A percentile compares a stretch with the other conserved stretches of the same genome.
These are phyloP conservation scores for Presbytis comata DNA, from an alignment of 2,797 vertebrate genomes.

Conservation along the genomic window DNA sequence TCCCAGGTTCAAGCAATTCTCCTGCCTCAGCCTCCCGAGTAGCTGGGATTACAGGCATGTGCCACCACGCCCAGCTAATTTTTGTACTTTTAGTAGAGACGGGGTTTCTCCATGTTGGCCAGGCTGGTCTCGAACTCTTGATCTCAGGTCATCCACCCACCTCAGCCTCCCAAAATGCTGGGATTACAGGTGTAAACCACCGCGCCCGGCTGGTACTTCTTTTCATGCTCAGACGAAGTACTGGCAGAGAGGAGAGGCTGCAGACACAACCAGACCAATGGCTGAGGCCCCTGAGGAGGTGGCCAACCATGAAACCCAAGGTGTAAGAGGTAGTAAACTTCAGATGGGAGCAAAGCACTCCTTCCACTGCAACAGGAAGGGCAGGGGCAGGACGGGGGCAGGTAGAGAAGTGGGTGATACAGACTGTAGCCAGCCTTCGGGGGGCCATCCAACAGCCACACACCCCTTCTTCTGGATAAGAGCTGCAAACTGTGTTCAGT, in stretches of 20 bases:
- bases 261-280: neutral
- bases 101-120: neutral
- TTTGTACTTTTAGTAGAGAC: neutral
- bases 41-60: neutral
- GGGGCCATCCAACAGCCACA: neutral
- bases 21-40: neutral
- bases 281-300: neutral
- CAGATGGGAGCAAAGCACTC: neutral
- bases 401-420: neutral
- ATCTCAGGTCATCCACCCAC: neutral
- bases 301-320: neutral
- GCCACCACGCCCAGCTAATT: neutral
- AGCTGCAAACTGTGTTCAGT: neutral
- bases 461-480: neutral
- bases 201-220: accelerated
- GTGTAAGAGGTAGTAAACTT: neutral
- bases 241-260: neutral
- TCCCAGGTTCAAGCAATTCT: neutral
- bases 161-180: neutral
- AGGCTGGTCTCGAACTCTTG: neutral
- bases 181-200: no score
- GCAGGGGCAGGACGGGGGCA: neutral
- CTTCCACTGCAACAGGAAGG: neutral
- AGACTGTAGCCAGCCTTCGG: accelerated
- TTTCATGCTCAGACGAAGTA: neutral